Base-by-base conservation (phyloP, 2,888 invertebrate genomes). In the Catocala fraxini region DNA sequence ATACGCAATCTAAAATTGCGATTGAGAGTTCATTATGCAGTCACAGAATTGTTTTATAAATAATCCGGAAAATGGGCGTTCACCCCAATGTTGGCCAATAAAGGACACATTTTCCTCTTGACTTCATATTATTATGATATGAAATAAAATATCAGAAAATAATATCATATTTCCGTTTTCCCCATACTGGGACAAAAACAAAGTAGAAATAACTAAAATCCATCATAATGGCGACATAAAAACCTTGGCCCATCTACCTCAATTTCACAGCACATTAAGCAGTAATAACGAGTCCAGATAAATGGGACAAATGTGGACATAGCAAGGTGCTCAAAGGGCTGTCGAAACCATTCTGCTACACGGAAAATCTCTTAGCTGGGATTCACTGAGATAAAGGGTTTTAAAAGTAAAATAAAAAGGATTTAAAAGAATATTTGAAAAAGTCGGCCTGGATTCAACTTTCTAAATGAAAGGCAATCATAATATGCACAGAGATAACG, bases 221-320 rank as follows among this genome's bases (percentile, higher is more conserved):
- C 49, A 53, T 54, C 59, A 59, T 63, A 35, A 59, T 34, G 35
- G 53, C 59, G 65, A 64, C 48, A 60, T 45, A 69, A 72, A 72
- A 73, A 64, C 57, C 62, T 61, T 58, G 56, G 70, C 68, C 69
- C 68, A 69, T 79, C 72, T 63, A 68, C 62, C 56, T 67, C 74
- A 76, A 81, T 81, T 82, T 82, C 73, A 82, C 81, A 80, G 73
- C 59, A 74, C 77, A 77, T 84, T 84, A 75, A 77, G 73, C 81
- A 74, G 73, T 77, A 83, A 81, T 81, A 80, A 83, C 71, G 78
- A 75, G 61, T 75, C 65, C 58, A 74, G 77, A 80, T 77, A 83
- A 82, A 80, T 71, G 78, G 71, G 70, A 77, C 75, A 75, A 81
- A 79, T 82, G 77, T 77, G 73, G 75, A 71, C 74, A 73, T 67